These are phyloP conservation scores for Hyposoter dolosus DNA, from an alignment of 2,888 invertebrate genomes.

Conservation along the genomic window DNA sequence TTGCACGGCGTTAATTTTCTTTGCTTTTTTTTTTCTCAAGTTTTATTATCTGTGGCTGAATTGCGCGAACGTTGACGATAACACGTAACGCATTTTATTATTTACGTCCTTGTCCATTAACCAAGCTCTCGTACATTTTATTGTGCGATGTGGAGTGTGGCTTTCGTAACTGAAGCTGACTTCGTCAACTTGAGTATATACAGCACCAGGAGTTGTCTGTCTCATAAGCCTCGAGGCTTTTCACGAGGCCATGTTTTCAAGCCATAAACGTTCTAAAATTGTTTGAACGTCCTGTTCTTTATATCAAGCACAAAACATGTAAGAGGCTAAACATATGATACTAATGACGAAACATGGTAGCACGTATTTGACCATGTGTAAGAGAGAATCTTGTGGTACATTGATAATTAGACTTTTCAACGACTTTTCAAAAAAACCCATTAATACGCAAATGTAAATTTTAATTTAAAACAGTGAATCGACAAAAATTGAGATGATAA, in stretches of 20 bases:
- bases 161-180: constrained; percentile 19
- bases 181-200: constrained; percentile 20
- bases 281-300: constrained; percentile 66
- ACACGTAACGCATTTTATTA: constrained; percentile 72
- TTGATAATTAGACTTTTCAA: constrained; percentile 11
- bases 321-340: constrained; percentile 4
- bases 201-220: constrained; percentile 45
- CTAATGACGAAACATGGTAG: constrained; percentile 5
- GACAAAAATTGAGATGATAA: not conserved
- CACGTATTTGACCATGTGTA: not conserved
- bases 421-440: not conserved
- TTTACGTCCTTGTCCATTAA: constrained; percentile 74
- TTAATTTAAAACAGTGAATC: not conserved
- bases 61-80: constrained; percentile 70
- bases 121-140: constrained; percentile 39
- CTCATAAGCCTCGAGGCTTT: constrained; percentile 66
- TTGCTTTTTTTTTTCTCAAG: constrained; percentile 31
- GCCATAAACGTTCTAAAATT: constrained; percentile 66
- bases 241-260: constrained; percentile 68
- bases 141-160: constrained; percentile 24
- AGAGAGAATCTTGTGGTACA: not conserved
- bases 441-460: not conserved
- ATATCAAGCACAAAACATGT: constrained; percentile 40
- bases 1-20: not conserved
- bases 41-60: constrained; percentile 73